Evolutionary conservation across 2,888 invertebrate species (phyloP).

Genomic region (Drosophila histrio): DNA sequence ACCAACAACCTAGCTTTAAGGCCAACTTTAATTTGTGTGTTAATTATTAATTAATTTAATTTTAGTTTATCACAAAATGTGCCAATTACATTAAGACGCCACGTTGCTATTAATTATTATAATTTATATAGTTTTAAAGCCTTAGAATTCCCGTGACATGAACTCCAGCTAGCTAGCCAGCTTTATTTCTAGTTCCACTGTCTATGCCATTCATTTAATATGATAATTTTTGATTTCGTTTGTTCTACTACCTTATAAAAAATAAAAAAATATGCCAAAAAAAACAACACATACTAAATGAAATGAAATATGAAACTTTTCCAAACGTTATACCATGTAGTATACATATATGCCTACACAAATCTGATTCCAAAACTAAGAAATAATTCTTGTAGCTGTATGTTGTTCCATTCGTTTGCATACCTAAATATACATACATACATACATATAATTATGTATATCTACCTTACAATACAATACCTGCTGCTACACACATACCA

Average conservation of each 20-base stretch:
- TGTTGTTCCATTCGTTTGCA: slow-evolving; percentile 76
- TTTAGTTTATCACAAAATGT: slow-evolving; percentile 34
- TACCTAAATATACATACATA: slow-evolving; percentile 22
- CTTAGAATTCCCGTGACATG: slow-evolving; percentile 16
- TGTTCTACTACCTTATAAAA: slow-evolving; percentile 21
- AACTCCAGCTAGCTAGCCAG: slow-evolving; percentile 49
- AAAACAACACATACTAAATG: slow-evolving; percentile 13
- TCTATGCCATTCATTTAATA: slow-evolving; percentile 51
- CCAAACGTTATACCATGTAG: slow-evolving; percentile 23
- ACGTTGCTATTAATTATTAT: slow-evolving; percentile 26
- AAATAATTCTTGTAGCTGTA: slow-evolving; percentile 79
- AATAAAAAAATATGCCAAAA: slow-evolving; percentile 16
- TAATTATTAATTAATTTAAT: slow-evolving; percentile 50
- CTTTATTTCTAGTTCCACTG: slow-evolving; percentile 57
- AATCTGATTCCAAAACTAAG: slow-evolving; percentile 41
- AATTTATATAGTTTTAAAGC: slow-evolving; percentile 12
- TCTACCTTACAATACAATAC: slow-evolving; percentile 14
- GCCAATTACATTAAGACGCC: slow-evolving; percentile 47
- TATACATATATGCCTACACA: slow-evolving; percentile 19
- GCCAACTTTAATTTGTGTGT: slow-evolving; percentile 56
- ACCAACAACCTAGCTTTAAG: slow-evolving; percentile 75
- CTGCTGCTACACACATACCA: slow-evolving; percentile 12
- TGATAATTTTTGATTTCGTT: slow-evolving; percentile 30
- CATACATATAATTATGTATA: background rate
- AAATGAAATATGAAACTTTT: slow-evolving; percentile 39